Percentiles rank a stretch among this genome's conserved stretches.
Conservation (phyloP, 37 sponge, comb jelly and placozoan genomes). For the Bolinopsis microptera region DNA sequence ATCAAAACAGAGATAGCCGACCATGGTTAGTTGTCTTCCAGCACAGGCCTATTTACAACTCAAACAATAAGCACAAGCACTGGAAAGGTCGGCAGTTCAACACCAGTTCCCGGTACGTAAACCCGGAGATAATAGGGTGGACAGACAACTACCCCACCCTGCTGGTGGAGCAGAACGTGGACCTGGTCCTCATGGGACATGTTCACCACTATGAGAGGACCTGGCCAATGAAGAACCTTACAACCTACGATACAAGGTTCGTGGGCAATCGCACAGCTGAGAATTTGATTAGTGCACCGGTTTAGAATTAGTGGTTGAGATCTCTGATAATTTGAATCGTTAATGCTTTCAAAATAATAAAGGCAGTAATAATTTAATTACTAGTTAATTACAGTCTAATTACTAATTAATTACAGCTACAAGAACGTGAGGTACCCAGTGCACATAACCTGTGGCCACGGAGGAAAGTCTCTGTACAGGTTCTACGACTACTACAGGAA, state of each 20-base stretch:
- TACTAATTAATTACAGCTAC: too few relatives aligned
- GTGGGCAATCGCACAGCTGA: too few relatives aligned
- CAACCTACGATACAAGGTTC: background rate
- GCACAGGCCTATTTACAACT: conserved; percentile 68
- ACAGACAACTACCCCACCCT: background rate
- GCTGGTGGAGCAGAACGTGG: conserved; percentile 9
- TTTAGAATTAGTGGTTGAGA: too few relatives aligned
- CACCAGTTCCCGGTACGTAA: background rate
- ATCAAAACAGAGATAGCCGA: background rate
- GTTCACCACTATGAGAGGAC: conserved; percentile 56
- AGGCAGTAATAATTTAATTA: too few relatives aligned
- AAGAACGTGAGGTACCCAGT: conserved; percentile 14
- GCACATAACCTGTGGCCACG: conserved; percentile 42
- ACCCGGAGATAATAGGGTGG: background rate
- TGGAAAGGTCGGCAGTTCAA: background rate
- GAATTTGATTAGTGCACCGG: too few relatives aligned
- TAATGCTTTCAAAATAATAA: too few relatives aligned
- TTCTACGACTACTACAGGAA: background rate
- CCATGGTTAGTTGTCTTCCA: conserved; percentile 67
- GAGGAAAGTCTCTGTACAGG: conserved; percentile 26
- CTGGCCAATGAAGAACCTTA: conserved; percentile 2
- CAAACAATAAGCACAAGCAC: background rate
- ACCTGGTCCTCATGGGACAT: conserved; percentile 36
- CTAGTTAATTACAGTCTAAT: too few relatives aligned
- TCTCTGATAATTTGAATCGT: too few relatives aligned